These are phyloP conservation scores for Timema podura DNA, from an alignment of 2,888 invertebrate genomes.

Conservation along the genomic window DNA sequence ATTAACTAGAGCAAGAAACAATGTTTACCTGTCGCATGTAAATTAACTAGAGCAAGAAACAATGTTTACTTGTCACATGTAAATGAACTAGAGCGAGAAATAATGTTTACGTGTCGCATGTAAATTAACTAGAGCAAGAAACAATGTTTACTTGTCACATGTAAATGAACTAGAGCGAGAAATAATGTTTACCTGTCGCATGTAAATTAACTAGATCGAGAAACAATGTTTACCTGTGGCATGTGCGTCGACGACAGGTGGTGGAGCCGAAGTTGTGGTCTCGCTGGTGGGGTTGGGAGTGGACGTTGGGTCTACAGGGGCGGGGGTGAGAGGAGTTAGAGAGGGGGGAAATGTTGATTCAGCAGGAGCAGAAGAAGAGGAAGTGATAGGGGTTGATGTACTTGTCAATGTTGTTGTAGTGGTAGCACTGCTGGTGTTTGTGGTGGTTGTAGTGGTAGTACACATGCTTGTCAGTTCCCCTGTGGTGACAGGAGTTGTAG, in stretches of 20 bases:
- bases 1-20: too few species aligned
- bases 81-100: too few species aligned
- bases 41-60: too few species aligned
- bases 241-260: neutral
- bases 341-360: slow-evolving; percentile 3
- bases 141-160: neutral
- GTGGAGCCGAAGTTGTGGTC: neutral
- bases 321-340: neutral
- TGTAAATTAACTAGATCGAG: neutral
- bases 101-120: neutral
- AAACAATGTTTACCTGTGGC: neutral
- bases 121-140: too few species aligned
- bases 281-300: neutral
- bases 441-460: neutral
- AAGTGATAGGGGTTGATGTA: neutral
- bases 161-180: too few species aligned
- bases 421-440: neutral
- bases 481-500: neutral
- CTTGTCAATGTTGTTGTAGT: neutral
- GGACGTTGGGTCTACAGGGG: neutral
- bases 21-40: neutral
- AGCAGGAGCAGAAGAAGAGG: too few species aligned
- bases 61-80: neutral
- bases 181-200: neutral
- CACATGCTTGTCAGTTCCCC: neutral